Base-by-base conservation (phyloP, 2,888 invertebrate species). In the Eretmocerus hayati region DNA sequence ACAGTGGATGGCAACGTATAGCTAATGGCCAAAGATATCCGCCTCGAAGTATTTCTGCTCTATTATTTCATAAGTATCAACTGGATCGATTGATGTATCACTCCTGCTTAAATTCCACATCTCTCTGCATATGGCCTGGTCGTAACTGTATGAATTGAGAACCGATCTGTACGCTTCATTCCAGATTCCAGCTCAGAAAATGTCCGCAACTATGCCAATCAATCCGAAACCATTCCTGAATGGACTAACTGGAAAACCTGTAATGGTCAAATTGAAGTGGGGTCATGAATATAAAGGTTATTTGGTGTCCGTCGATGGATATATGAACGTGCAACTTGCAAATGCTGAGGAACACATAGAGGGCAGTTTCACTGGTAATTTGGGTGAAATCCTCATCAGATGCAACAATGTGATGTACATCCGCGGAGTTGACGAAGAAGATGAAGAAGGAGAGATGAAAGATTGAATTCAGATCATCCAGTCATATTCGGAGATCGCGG, bases 171-270 rank as follows among this genome's bases (percentile, higher is more conserved):
- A n/a, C n/a, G n/a, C n/a, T n/a, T n/a, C n/a, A n/a, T n/a, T n/a
- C n/a, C n/a, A n/a, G n/a, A n/a, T n/a, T n/a, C n/a, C n/a, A n/a
- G n/a, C n/a, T n/a, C n/a, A n/a, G n/a, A 37, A 53, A 77, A 85
- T 85, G 85, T 76, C 87, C 67, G 81, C 87, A 71, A 84, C 88
- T 73, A 91, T 93, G 88, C 94, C 94, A 60, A 88, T 97, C 69
- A 99, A 99, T 75, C 99, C 99, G 4, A 99, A 99, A 79, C 99
- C 99, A 54, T 99, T 96, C 74, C 78, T 99, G 46, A 99, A 99
- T 78, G 90, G 91, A 66, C 79, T 99, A 40, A 97, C 96, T 2
- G 99, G 99, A 15, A 99, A 99, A 76, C 87, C 94, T 35, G 95
- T 99, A 33, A 83, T 96, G 72, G 95, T 97, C 2, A 97, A 97